Evolutionary conservation across 2,113 vertebrate genomes (phyloP), one percentile per base, ranked within the genome.

Genomic region (Campylorhamphus procurvoides): DNA sequence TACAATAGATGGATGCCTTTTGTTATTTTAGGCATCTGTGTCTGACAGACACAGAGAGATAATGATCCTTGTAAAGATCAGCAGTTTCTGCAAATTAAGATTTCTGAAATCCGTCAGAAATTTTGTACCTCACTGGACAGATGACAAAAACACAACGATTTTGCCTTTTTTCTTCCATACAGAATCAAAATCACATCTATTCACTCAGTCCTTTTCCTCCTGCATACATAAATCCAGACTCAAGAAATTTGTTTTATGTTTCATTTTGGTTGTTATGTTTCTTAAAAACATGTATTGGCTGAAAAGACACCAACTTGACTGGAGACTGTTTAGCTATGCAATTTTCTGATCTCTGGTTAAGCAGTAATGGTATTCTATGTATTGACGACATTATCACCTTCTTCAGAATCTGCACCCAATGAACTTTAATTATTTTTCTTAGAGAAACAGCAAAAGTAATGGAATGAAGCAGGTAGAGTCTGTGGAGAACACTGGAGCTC

Each of bases 101-200:
- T 79, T 93, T 91, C 66, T 93, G 37, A 64, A 56, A 66, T 69
- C 44, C 64, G 49, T 82, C 35, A 60, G 62, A 75, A 84, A 87
- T 12, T 52, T 72, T n/a, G 71, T 33, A 81, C 44, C 23, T 66
- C 40, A 60, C 19, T 68, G 40, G 33, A 68, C 5, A 18, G 8
- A 18, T 52, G 35, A 81, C 5, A 75, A 68, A 68, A 68, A 7
- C 11, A 12, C 2, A 1, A 12, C 9, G 7, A 79, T 52, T 87
- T 84, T 42, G 24, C 14, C 68, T 53, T 27, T 3, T 42, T 84
- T 87, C 33, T 89, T 80, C 31, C 18, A 14, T 47, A 18, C 12
- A 53, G 15, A 62, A 35, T 35, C 16, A 59, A 50, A 44, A 69
- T 29, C 3, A 1, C 14, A 31, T 49, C 52, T 89, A 6, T 5